phyloP scores from a whole-genome alignment of 1,140 invertebrate species.

The Coelopa frigida region DNA sequence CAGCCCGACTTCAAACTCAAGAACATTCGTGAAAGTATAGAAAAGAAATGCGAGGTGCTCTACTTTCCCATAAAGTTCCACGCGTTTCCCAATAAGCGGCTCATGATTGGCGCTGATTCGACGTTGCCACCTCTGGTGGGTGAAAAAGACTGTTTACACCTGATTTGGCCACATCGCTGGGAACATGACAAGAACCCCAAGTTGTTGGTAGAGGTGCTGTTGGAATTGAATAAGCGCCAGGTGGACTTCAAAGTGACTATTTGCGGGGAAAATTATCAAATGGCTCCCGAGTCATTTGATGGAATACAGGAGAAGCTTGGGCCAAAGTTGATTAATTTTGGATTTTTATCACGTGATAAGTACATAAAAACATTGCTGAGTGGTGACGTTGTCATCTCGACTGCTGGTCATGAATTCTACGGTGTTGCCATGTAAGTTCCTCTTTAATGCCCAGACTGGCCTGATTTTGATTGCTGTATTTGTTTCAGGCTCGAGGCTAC shows the following conservation, averaged over 20 bases:
- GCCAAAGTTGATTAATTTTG: constrained; percentile 55
- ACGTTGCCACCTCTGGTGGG: constrained; percentile 2
- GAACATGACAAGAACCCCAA: constrained; percentile 73
- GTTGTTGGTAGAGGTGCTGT: constrained; percentile 54
- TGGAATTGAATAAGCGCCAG: constrained; percentile 50
- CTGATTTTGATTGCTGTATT: constrained; percentile 11
- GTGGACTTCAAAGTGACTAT: constrained; percentile 57
- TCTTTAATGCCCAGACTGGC: constrained; percentile 1
- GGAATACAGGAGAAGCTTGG: constrained; percentile 48
- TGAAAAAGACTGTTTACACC: constrained; percentile 48
- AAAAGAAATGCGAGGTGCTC: constrained; percentile 56
- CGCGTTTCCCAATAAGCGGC: constrained; percentile 25
- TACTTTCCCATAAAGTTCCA: constrained; percentile 59
- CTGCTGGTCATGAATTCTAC: constrained; percentile 71
- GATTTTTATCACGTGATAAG: constrained; percentile 52
- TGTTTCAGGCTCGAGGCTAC: constrained; percentile 59
- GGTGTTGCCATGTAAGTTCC: constrained; percentile 60
- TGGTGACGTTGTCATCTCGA: constrained; percentile 62
- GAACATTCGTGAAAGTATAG: constrained; percentile 50
- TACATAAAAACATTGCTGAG: constrained; percentile 52
- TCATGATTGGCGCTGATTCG: constrained; percentile 16
- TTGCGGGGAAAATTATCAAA: constrained; percentile 36
- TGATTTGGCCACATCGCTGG: constrained; percentile 75
- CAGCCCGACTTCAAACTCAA: constrained; percentile 59
- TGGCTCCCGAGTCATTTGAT: constrained; percentile 50